Conservation (phyloP, 2,797 vertebrate species). For the Crenichthys baileyi region DNA sequence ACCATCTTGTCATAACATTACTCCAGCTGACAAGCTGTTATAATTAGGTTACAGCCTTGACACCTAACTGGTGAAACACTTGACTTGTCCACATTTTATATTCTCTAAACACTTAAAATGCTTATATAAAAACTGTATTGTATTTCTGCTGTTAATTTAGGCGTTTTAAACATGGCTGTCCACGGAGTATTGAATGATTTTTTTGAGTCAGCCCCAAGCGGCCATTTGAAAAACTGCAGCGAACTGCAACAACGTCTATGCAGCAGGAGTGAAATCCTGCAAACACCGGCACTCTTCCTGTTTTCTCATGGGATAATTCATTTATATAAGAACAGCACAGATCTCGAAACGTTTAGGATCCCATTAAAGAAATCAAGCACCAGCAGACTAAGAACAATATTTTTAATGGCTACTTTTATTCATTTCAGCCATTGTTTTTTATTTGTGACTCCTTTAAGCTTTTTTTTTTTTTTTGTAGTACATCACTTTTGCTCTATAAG, state of each 20-base stretch:
- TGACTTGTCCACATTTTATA: background rate
- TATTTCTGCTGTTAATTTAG: background rate
- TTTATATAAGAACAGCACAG: background rate
- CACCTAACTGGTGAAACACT: background rate
- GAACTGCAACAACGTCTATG: background rate
- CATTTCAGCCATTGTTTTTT: background rate
- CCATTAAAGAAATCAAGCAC: background rate
- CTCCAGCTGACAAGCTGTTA: background rate
- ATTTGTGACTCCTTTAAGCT: background rate
- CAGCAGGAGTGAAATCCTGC: background rate
- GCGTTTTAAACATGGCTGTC: too few relatives aligned
- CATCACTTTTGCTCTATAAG: background rate
- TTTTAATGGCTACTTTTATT: background rate
- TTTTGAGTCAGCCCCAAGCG: background rate
- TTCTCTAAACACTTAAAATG: background rate
- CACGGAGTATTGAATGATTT: background rate
- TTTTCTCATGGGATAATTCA: background rate
- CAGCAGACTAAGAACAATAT: background rate
- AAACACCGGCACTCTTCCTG: background rate
- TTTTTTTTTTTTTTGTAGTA: background rate
- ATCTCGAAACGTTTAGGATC: background rate
- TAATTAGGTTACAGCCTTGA: background rate
- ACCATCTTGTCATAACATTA: too few relatives aligned
- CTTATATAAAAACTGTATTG: background rate
- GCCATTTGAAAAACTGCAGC: slow-evolving; percentile 4